Percentiles rank a stretch among this genome's conserved stretches.
Evolutionary conservation across 2,888 invertebrate genomes (phyloP).

Genomic region (Folsomia candida): DNA sequence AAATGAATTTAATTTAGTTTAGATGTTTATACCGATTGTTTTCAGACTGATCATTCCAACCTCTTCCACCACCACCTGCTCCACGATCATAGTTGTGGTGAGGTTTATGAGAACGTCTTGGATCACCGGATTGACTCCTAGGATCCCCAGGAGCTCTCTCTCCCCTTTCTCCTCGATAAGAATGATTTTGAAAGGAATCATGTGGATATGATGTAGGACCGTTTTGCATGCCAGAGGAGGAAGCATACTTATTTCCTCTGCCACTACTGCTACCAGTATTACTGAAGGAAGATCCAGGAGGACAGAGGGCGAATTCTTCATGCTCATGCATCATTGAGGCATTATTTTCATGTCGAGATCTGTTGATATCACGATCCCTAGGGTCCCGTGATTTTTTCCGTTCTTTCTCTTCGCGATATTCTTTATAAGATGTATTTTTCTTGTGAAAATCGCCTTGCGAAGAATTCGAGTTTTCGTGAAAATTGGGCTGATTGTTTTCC

Average conservation of each 20-base stretch:
- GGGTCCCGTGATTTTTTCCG: background rate
- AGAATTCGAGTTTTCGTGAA: constrained; percentile 39
- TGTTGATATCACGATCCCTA: background rate
- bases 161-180: background rate
- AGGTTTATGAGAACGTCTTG: constrained; percentile 4
- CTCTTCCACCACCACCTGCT: background rate
- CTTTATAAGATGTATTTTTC: too few species aligned
- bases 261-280: too few species aligned
- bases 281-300: background rate
- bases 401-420: background rate
- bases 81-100: constrained; percentile 17
- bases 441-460: constrained; percentile 27
- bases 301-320: background rate
- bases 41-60: too few species aligned
- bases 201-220: background rate
- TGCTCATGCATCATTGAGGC: background rate
- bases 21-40: too few species aligned
- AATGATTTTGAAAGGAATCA: background rate
- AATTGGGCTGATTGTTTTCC: constrained; percentile 15
- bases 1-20: too few species aligned
- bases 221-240: too few species aligned
- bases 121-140: constrained; percentile 10
- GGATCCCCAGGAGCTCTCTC: constrained; percentile 33
- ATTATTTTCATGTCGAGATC: background rate
- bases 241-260: too few species aligned